Evolutionary conservation across 2,113 vertebrate species (phyloP), one percentile per base, ranked within the genome.

Genomic region (Tauraco erythrolophus): DNA sequence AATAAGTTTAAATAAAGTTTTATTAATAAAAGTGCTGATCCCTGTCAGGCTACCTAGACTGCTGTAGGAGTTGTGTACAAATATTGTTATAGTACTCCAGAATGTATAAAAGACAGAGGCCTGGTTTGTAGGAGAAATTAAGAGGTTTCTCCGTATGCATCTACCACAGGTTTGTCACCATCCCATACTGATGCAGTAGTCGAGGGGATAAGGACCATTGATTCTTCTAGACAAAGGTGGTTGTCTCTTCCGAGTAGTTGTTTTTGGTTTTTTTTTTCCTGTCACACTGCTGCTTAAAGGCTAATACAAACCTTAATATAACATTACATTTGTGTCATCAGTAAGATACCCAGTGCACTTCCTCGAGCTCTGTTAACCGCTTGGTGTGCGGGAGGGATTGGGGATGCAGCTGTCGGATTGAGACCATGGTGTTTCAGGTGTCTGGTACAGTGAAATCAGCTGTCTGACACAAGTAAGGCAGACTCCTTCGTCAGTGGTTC

Each of bases 1-100:
- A 84, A 22, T 82, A 75, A 70, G 22, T 89, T 90, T 77, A 92
- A 96, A 65, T 25, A 62, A 85, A 91, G 19, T 3, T 1, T 89
- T 87, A 66, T 92, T 92, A 92, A 91, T 89, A 83, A 68, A 94
- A 78, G 39, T 70, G 41, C 39, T 91, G 76, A 88, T 94, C 53
- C 45, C 58, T 84, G 76, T 72, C 90, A 89, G 60, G 23, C 48
- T 91, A 60, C 39, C 22, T 85, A 89, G 75, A 53, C 54, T 18
- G 48, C 33, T 66, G n/a, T 66, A 46, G 43, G 66, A 85, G n/a
- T 71, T 84, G 33, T 78, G 11, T 39, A 43, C 48, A 11, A 57
- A 35, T 87, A 60, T 66, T 58, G 19, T 77, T 78, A 30, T 10
- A 46, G 19, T 70, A 61, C 13, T 82, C 3, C 10, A 70, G 39